Conservation (phyloP, 2,888 invertebrate genomes). For the Smittia sp. region DNA sequence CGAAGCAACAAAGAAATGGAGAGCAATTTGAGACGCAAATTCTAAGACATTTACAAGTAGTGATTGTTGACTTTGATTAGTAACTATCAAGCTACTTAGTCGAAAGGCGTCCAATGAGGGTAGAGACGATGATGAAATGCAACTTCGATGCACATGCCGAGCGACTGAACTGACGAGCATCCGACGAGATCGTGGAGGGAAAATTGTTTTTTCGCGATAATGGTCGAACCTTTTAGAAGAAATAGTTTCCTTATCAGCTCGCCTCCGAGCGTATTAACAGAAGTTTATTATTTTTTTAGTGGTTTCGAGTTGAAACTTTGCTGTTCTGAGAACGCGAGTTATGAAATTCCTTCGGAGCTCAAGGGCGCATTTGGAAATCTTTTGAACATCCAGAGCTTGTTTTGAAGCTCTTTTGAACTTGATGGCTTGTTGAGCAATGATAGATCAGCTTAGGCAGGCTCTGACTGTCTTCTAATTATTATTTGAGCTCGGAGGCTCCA, state of each 20-base stretch:
- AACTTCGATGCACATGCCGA: slow-evolving; percentile 4
- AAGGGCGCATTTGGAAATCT: too few relatives aligned
- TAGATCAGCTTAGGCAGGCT: too few relatives aligned
- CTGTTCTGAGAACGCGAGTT: too few relatives aligned
- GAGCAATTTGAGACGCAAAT: slow-evolving; percentile 38
- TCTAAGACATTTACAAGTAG: slow-evolving; percentile 32
- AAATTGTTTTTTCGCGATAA: slow-evolving; percentile 30
- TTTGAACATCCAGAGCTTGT: too few relatives aligned
- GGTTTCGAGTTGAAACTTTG: neutral
- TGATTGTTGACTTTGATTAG: slow-evolving; percentile 37
- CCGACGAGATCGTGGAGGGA: neutral
- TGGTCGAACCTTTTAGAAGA: neutral
- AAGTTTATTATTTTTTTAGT: neutral
- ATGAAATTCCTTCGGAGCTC: neutral
- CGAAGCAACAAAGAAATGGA: neutral
- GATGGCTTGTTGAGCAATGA: too few relatives aligned
- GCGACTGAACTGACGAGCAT: neutral
- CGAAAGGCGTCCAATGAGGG: neutral
- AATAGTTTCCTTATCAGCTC: slow-evolving; percentile 27
- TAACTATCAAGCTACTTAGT: slow-evolving; percentile 15
- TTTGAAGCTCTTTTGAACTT: too few relatives aligned
- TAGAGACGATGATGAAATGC: neutral
- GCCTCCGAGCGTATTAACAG: neutral
- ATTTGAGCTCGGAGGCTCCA: too few relatives aligned
- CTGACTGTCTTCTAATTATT: too few relatives aligned